Percentiles rank a stretch among this genome's conserved stretches.
Conservation (phyloP, 2,797 vertebrate species). For the Hyperoplus immaculatus region DNA sequence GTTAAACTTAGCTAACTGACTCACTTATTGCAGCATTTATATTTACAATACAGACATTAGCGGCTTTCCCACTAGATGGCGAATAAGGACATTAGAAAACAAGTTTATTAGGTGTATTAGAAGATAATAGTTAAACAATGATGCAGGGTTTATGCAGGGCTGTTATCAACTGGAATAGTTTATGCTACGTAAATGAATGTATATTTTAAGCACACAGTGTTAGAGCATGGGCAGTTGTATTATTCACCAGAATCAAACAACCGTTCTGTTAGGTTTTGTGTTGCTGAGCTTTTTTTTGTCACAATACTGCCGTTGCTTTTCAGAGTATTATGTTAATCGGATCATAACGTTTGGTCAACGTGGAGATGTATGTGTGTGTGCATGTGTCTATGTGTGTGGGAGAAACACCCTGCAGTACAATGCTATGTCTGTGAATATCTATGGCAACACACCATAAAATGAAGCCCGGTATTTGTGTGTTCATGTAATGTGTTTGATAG, state of each 20-base stretch:
- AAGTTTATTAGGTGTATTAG: no score
- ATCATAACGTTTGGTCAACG: constrained; percentile 39
- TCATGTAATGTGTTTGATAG: not conserved
- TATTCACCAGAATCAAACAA: constrained; percentile 24
- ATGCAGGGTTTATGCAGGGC: no score
- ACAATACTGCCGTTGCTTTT: constrained; percentile 20
- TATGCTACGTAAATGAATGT: no score
- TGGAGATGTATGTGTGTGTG: not conserved
- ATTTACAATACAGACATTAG: not conserved
- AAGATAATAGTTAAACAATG: no score
- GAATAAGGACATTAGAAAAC: not conserved
- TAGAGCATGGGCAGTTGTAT: constrained; percentile 1
- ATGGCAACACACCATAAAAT: not conserved
- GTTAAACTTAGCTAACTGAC: not conserved
- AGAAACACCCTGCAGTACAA: constrained; percentile 23
- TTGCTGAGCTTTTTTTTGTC: constrained; percentile 33
- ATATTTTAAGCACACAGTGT: constrained; percentile 5
- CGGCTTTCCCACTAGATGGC: no score
- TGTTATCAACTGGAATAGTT: no score
- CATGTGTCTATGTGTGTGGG: constrained; percentile 3
- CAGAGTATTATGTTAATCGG: constrained; percentile 51
- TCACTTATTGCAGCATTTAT: not conserved
- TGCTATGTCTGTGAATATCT: not conserved
- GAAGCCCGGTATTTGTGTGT: not conserved
- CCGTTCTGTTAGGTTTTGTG: constrained; percentile 19